Conservation (phyloP, 2,113 vertebrate species). For the Psilopsiagon aurifrons region DNA sequence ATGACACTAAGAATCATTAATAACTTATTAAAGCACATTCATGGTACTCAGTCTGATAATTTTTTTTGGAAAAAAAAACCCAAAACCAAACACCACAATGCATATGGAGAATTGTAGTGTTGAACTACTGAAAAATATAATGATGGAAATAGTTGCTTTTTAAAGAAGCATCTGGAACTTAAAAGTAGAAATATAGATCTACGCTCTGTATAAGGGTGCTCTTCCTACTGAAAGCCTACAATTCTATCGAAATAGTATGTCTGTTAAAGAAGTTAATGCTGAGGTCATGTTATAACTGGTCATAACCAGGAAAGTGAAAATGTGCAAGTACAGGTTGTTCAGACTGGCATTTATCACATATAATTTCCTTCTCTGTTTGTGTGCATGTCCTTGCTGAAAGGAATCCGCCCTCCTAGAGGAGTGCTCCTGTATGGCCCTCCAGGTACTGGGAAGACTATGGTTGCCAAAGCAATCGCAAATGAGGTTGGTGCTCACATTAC, state of each 20-base stretch:
- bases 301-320: not conserved
- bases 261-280: not conserved
- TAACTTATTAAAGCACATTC: not conserved
- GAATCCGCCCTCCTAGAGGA: slow-evolving; percentile 89
- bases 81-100: not conserved
- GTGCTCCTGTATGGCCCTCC: slow-evolving; percentile 93
- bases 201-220: not conserved
- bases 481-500: slow-evolving; percentile 89
- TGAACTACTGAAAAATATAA: not conserved
- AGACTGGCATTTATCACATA: not conserved
- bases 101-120: not conserved
- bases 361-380: not conserved
- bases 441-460: slow-evolving; percentile 96
- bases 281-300: not conserved
- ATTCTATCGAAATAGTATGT: rapidly evolving
- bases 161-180: not conserved
- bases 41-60: not conserved
- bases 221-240: not conserved
- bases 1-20: not conserved
- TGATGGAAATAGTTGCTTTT: not conserved
- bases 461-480: slow-evolving; percentile 90
- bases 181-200: not conserved
- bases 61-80: not conserved
- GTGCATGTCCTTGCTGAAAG: slow-evolving; percentile 67
- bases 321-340: not conserved